Percentiles rank a stretch among this genome's conserved stretches.
phyloP scores from a whole-genome alignment of 2,888 invertebrate genomes.

The Ophion ellenae region DNA sequence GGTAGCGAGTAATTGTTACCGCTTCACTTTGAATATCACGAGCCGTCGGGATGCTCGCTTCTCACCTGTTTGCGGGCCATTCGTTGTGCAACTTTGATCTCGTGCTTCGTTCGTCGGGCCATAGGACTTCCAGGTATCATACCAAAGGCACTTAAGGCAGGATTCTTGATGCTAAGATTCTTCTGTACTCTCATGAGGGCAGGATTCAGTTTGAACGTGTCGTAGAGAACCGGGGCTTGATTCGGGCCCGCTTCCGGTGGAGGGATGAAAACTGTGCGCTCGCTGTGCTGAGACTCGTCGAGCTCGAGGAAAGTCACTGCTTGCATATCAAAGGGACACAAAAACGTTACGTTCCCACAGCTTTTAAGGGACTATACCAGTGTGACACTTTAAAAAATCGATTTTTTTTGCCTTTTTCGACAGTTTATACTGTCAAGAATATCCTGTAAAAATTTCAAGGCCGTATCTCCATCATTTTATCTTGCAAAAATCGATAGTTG shows the following conservation, averaged over 20 bases:
- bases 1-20: not conserved
- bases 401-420: too few species aligned
- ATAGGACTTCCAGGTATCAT: constrained; percentile 93
- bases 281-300: constrained; percentile 91
- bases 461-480: too few species aligned
- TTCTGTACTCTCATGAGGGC: constrained; percentile 85
- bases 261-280: constrained; percentile 96
- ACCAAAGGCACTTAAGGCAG: constrained; percentile 79
- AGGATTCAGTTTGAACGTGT: constrained; percentile 87
- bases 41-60: not conserved
- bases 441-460: too few species aligned
- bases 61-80: constrained; percentile 86
- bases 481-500: too few species aligned
- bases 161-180: constrained; percentile 79
- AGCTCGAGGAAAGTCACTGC: constrained; percentile 89
- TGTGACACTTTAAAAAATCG: too few species aligned
- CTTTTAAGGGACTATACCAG: too few species aligned
- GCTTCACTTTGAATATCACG: not conserved
- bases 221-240: constrained; percentile 83
- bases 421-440: too few species aligned
- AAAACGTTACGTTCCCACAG: not conserved
- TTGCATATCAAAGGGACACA: constrained; percentile 6
- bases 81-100: constrained; percentile 96
- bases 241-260: constrained; percentile 92
- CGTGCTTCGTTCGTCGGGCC: constrained; percentile 97